Evolutionary conservation across 2,888 invertebrate species (phyloP).

Genomic region (Lasioglossum marginatum): DNA sequence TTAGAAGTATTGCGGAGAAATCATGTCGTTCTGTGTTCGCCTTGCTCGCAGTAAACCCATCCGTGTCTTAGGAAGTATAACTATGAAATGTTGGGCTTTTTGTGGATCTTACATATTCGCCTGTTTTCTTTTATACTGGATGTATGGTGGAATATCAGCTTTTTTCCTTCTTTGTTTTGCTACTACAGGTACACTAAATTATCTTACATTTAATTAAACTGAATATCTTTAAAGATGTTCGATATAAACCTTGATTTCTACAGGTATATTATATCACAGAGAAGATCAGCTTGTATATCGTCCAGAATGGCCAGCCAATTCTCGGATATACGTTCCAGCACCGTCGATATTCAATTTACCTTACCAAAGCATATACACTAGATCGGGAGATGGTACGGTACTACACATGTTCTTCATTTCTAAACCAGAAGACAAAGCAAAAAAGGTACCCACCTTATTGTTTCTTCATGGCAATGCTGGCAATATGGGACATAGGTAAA

Average conservation of each 20-base stretch:
- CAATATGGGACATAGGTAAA: slow-evolving; percentile 96
- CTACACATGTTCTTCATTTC: slow-evolving; percentile 93
- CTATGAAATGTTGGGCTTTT: slow-evolving; percentile 91
- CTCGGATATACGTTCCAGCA: slow-evolving; percentile 94
- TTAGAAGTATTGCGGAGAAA: slow-evolving; percentile 20
- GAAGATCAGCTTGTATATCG: slow-evolving; percentile 95
- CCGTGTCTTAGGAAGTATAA: slow-evolving; percentile 85
- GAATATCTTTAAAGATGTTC: not conserved
- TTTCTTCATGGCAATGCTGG: slow-evolving; percentile 99
- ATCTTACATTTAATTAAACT: not conserved
- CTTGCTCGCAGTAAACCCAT: slow-evolving; percentile 82
- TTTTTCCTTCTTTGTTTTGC: slow-evolving; percentile 89
- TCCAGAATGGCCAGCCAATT: slow-evolving; percentile 95
- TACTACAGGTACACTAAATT: slow-evolving; percentile 86
- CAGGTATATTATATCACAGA: slow-evolving; percentile 93
- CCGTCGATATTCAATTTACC: slow-evolving; percentile 94
- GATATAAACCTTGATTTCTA: slow-evolving; percentile 54
- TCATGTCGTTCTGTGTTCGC: slow-evolving; percentile 78
- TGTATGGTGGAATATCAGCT: slow-evolving; percentile 92
- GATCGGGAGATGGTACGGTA: slow-evolving; percentile 91
- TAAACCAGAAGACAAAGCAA: slow-evolving; percentile 89
- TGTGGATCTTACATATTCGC: slow-evolving; percentile 90
- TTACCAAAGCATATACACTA: slow-evolving; percentile 92
- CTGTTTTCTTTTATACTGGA: slow-evolving; percentile 92
- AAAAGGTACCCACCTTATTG: slow-evolving; percentile 92